Conservation (phyloP, 2,113 vertebrate genomes). For the Pelvicachromis taeniatus region DNA sequence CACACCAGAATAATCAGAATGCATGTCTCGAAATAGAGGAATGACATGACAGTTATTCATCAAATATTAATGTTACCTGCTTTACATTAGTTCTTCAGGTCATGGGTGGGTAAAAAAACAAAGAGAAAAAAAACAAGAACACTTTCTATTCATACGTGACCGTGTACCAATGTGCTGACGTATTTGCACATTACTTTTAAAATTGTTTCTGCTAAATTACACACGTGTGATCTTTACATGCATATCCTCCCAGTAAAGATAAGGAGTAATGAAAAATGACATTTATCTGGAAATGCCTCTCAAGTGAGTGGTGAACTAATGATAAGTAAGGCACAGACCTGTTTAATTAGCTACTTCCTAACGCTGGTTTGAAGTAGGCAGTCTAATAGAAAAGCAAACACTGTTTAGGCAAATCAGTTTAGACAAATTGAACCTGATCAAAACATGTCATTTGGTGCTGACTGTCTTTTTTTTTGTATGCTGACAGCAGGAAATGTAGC, state of each 20-base stretch:
- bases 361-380: too few species aligned
- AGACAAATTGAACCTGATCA: too few species aligned
- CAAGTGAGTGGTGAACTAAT: neutral
- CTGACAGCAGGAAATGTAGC: too few species aligned
- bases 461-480: too few species aligned
- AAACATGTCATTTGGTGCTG: too few species aligned
- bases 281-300: neutral
- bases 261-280: neutral
- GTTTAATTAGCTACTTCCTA: too few species aligned
- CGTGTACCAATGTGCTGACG: neutral
- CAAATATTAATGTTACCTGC: neutral
- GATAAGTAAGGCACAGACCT: neutral
- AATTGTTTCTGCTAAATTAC: neutral
- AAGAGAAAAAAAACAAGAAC: too few species aligned
- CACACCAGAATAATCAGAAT: neutral
- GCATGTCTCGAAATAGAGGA: neutral
- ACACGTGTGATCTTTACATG: neutral
- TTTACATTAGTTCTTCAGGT: neutral
- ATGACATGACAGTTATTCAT: neutral
- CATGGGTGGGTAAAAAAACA: too few species aligned
- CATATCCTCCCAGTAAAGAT: too few species aligned
- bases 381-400: too few species aligned
- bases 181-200: neutral
- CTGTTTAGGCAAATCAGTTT: too few species aligned
- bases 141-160: neutral